Percentiles rank a stretch among this genome's conserved stretches.
phyloP scores from a whole-genome alignment of 2,113 vertebrate genomes.

The Rhombomys opimus region DNA sequence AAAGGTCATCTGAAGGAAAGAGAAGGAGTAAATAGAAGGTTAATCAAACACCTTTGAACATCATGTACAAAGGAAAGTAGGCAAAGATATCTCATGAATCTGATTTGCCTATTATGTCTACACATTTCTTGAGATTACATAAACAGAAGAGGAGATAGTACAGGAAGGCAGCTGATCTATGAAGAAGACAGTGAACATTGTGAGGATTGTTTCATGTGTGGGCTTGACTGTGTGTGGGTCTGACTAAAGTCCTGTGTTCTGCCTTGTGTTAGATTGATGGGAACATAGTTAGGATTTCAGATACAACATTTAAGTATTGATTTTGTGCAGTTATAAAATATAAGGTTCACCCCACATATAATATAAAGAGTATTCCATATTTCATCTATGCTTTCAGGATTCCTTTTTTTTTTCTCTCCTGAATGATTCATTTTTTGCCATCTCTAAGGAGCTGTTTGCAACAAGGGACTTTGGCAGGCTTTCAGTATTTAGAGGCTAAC shows the following conservation, averaged over 20 bases:
- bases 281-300: background rate
- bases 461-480: background rate
- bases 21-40: constrained; percentile 68
- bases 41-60: constrained; percentile 70
- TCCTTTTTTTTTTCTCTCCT: background rate
- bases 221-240: background rate
- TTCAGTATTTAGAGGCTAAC: constrained; percentile 6
- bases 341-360: background rate
- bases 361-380: background rate
- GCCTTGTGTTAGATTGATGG: background rate
- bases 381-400: background rate
- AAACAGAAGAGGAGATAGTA: constrained; percentile 31
- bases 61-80: constrained; percentile 28
- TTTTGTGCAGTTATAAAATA: background rate
- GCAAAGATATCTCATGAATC: constrained; percentile 17
- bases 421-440: background rate
- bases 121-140: background rate
- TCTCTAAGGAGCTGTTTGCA: background rate
- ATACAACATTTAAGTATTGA: constrained; percentile 1
- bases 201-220: background rate
- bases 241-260: background rate
- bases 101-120: background rate
- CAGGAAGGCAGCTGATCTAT: background rate
- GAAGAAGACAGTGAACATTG: background rate
- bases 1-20: constrained; percentile 66